Conservation (phyloP, 2,797 vertebrate species). For the Chaetodon trifasciatus region DNA sequence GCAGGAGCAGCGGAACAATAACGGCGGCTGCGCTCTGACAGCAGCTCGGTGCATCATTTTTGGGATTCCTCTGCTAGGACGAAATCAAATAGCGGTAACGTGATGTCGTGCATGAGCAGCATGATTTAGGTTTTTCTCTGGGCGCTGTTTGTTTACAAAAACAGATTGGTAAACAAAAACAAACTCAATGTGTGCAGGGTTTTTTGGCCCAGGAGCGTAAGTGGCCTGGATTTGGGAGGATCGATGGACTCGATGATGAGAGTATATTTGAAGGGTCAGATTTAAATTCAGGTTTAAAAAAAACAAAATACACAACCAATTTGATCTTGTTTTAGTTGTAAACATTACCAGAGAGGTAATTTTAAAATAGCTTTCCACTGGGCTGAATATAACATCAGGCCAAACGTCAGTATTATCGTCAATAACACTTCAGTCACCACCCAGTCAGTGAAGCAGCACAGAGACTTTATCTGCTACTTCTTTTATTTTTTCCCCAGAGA, state of each 20-base stretch:
- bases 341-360: neutral
- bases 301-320: neutral
- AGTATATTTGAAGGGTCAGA: constrained; percentile 25
- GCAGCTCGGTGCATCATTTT: constrained; percentile 72
- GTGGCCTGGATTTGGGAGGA: constrained; percentile 63
- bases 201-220: constrained; percentile 35
- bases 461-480: neutral
- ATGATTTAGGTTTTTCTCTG: constrained; percentile 34
- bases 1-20: constrained; percentile 60
- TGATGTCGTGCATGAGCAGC: constrained; percentile 45
- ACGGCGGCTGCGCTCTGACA: constrained; percentile 55
- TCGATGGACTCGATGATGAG: constrained; percentile 57
- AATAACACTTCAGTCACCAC: constrained; percentile 30
- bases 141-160: constrained; percentile 34
- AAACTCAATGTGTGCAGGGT: constrained; percentile 12
- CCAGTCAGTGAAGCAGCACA: constrained; percentile 1
- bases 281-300: constrained; percentile 29
- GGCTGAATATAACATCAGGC: neutral
- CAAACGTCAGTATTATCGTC: neutral
- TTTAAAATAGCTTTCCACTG: neutral
- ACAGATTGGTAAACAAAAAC: constrained; percentile 35
- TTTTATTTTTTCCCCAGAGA: no score
- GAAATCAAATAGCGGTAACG: constrained; percentile 60
- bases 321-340: neutral
- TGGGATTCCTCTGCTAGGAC: constrained; percentile 63